Conservation (phyloP, 2,797 vertebrate genomes). For the Tinamus major region DNA sequence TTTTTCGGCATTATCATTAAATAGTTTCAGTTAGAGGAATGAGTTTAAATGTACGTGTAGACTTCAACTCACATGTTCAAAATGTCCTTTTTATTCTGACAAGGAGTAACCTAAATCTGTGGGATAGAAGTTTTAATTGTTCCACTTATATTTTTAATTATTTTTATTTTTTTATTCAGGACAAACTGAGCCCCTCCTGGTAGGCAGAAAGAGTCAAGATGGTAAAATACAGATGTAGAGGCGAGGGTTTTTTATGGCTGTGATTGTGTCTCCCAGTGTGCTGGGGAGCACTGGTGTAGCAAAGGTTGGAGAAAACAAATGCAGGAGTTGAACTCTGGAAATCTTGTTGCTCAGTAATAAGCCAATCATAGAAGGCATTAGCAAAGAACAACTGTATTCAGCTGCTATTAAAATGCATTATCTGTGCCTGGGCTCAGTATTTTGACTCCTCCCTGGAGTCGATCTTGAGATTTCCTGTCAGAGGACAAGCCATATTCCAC, state of each 20-base stretch:
- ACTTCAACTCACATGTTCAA: slow-evolving; percentile 25
- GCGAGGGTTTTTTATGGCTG: not conserved
- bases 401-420: not conserved
- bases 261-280: not conserved
- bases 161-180: not conserved
- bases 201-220: rapidly evolving
- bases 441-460: not conserved
- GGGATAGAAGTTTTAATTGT: slow-evolving; percentile 20
- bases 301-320: not conserved
- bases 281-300: not conserved
- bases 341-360: not conserved
- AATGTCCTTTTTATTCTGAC: slow-evolving; percentile 13
- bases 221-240: not conserved
- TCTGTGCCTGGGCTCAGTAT: not conserved
- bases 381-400: not conserved
- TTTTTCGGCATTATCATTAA: slow-evolving; percentile 57
- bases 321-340: not conserved
- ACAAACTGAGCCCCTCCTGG: not conserved
- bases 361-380: not conserved
- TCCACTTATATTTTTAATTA: not conserved
- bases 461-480: not conserved
- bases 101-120: not conserved
- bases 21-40: not conserved
- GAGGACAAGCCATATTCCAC: not conserved
- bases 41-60: not conserved